Evolutionary conservation across 2,888 invertebrate species (phyloP).

Genomic region (Ptilodon capucinus): DNA sequence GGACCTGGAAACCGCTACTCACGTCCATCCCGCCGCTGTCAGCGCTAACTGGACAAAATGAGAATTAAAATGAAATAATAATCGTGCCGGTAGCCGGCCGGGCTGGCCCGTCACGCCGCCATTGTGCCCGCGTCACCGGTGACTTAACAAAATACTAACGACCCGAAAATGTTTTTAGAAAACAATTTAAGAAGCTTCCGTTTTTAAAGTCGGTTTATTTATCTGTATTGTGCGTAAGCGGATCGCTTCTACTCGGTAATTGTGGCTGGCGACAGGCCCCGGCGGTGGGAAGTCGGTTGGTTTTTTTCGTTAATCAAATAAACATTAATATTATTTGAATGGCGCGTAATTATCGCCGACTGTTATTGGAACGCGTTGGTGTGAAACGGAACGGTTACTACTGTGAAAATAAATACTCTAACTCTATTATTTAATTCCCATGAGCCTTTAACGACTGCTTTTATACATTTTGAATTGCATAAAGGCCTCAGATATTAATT

Average conservation of each 20-base stretch:
- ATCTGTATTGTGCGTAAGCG: slow-evolving; percentile 66
- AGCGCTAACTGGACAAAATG: slow-evolving; percentile 30
- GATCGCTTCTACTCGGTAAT: slow-evolving; percentile 67
- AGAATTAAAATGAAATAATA: slow-evolving; percentile 34
- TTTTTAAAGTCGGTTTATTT: slow-evolving; percentile 66
- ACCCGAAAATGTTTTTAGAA: slow-evolving; percentile 73
- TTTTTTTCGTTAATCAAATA: slow-evolving; percentile 40
- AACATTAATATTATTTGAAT: slow-evolving; percentile 38
- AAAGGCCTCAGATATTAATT: too few species aligned
- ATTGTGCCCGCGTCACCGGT: slow-evolving; percentile 54
- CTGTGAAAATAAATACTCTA: not conserved
- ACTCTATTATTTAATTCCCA: too few species aligned
- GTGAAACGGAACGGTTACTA: not conserved
- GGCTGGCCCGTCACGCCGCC: slow-evolving; percentile 29
- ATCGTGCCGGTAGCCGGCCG: slow-evolving; percentile 40
- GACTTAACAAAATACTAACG: slow-evolving; percentile 60
- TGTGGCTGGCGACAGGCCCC: slow-evolving; percentile 43
- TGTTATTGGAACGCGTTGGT: slow-evolving; percentile 30
- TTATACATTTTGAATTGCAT: too few species aligned
- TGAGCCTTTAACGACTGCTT: too few species aligned
- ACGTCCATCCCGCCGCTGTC: slow-evolving; percentile 34
- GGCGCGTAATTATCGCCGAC: slow-evolving; percentile 28
- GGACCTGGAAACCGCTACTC: slow-evolving; percentile 37
- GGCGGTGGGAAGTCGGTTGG: slow-evolving; percentile 29
- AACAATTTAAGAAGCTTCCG: slow-evolving; percentile 79